Evolutionary conservation across 2,888 invertebrate genomes (phyloP), one percentile per base, ranked within the genome.

Genomic region (Branchipolynoe longqiensis): DNA sequence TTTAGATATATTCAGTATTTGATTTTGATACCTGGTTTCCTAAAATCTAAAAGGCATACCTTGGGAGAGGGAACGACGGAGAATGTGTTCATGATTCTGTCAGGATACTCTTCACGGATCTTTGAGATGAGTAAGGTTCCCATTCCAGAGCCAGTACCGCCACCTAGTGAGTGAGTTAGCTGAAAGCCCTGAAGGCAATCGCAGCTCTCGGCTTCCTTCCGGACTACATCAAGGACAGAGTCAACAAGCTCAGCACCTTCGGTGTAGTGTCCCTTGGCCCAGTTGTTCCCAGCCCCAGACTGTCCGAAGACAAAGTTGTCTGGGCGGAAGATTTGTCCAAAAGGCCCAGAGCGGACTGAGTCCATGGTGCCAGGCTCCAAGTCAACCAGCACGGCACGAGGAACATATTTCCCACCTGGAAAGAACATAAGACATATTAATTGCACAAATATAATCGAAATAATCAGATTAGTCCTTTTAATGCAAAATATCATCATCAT

Each of bases 71-170:
- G 94, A 95, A 98, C 96, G 87, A 98, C 98, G 87, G 97, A 98
- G 95, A 97, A 98, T 93, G 98, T 98, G 95, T 97, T 97, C 98
- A 98, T 98, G 91, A 98, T 98, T 95, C 98, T 96, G 95, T 98
- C 98, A 90, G 98, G 98, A 94, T 98, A 98, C 95, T 98, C 98
- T 95, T 98, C 98, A 91, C 98, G 96, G 94, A 98, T 98, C 95
- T 98, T 98, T 90, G 97, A 98, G 93, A 98, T 98, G 89, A 98
- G 95, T 1, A 97, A 94, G 0, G 97, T 97, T 8, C 97, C 97
- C 96, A 97, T 96, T 0, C 97, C 97, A 0, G 97, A 89, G 0
- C 97, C 97, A 0, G 97, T 97, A 25, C 97, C 97, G 6, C 97
- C 97, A 0, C 97, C 97, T 25, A 97, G 95, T 0, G 97, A 97